Base-by-base conservation (phyloP, 2,113 vertebrate genomes). In the Galemys pyrenaicus region DNA sequence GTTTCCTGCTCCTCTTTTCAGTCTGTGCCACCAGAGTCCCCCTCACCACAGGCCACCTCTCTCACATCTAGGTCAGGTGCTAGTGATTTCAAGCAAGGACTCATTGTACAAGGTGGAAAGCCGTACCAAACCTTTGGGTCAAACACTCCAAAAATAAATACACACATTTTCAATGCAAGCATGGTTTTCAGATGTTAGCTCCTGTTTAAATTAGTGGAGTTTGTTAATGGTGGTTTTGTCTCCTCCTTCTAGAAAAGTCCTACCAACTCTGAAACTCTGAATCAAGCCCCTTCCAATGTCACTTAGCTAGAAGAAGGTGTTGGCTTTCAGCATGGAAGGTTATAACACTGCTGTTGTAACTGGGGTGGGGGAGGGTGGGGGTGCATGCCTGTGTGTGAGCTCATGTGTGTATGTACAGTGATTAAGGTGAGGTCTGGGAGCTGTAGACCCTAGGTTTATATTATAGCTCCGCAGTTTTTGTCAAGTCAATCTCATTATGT, bases 71-170 rank as follows among this genome's bases (percentile, higher is more conserved):
- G 30, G 28, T 82, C 46, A 87, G 30, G 28, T 82, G 13, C 46
- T 32, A 44, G 1, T 70, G 37, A 24, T 81, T 30, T 74, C 26
- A 84, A 80, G 65, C 60, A 85, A 70, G 15, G 75, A 28, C 58
- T 92, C 10, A 28, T 22, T 67, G 56, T 81, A 51, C 9, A 78
- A 92, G 28, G 30, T 37, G 41, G 17, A 67, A 71, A 22, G 44
- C 13, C n/a, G n/a, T n/a, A n/a, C n/a, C n/a, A n/a, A 60, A 58
- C 62, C 85, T 90, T 79, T 75, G 71, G 51, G 84, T 78, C n/a
- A 89, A 28, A 24, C 3, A 35, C 92, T 77, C 35, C 26, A 28
- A 8, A 44, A 92, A 90, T 68, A 95, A 71, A 46, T 35, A 73
- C 8, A 35, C 0, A 37, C 5, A 7, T 64, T n/a, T 64, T 90